A percentile compares a stretch with the other conserved stretches of the same genome.
Evolutionary conservation across 2,888 invertebrate genomes (phyloP).

Genomic region (Boloria selene): DNA sequence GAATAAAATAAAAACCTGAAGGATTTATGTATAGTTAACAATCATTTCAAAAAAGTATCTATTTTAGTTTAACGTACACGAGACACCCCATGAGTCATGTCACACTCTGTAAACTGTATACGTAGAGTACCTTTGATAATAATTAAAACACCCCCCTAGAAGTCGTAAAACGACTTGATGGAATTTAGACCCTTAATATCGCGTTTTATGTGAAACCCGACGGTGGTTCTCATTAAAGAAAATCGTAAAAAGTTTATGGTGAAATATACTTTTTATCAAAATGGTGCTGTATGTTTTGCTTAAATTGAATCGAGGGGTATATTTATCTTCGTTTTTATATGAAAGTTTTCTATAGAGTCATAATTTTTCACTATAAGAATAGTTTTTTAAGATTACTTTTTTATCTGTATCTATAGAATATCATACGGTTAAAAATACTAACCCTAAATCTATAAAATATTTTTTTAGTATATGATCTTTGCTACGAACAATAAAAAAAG

Average conservation of each 20-base stretch:
- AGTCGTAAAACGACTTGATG: slow-evolving; percentile 36
- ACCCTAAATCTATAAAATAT: no score
- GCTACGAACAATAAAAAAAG: no score
- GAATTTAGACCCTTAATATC: slow-evolving; percentile 34
- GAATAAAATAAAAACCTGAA: no score
- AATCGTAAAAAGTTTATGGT: slow-evolving; percentile 36
- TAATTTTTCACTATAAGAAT: no score
- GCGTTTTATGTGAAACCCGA: slow-evolving; percentile 34
- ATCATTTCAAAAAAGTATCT: no score
- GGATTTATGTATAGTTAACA: no score
- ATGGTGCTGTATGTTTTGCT: neutral
- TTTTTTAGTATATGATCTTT: no score
- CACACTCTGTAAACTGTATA: slow-evolving; percentile 8
- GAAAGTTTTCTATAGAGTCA: no score
- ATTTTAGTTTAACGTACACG: neutral
- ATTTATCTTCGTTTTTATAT: no score
- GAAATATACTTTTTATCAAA: slow-evolving; percentile 22
- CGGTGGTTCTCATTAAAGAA: slow-evolving; percentile 35
- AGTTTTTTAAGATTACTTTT: no score
- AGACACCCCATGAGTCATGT: slow-evolving; percentile 11
- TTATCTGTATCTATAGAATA: no score
- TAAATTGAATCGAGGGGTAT: neutral
- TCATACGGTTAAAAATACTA: no score
- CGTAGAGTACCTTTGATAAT: slow-evolving; percentile 20
- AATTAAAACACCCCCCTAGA: slow-evolving; percentile 34